Base-by-base conservation (phyloP, 2,888 invertebrate species). In the Eristalis tenax region DNA sequence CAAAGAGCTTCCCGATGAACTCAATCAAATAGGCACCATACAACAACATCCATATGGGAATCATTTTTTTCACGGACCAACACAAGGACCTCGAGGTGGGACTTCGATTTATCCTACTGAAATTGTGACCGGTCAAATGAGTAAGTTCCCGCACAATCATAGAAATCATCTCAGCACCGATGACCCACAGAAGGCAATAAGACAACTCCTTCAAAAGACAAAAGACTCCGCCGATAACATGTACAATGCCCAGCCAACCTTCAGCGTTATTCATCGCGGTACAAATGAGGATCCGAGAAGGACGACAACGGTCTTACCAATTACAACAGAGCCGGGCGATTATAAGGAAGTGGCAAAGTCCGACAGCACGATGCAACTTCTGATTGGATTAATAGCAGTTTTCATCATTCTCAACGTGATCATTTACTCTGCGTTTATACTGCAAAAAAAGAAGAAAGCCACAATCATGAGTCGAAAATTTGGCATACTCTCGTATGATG, bases 1-100 rank as follows among this genome's bases (percentile, higher is more conserved):
- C 89, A 95, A 97, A 75, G 95, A 95, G 57, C 94, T 98, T 66
- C 98, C 98, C 0, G 95, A 95, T 89, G 95, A 96, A 89, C 94
- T 96, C 90, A 95, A 95, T 90, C 94, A 91, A 91, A 93, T 92
- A 74, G 91, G 92, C 5, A 89, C 89, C 38, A 91, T 91, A 63
- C 93, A 92, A 77, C 90, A 91, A 77, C 92, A 91, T 38, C 91
- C 91, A 4, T 90, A 90, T 78, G 82, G 90, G 50, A 89, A 90
- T 68, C 78, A 82, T 0, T 85, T 84, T 43, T 43, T 83, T 4
- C 78, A 89, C 18, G 78, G 79, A 22, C 89, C 89, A 18, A 87
- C 90, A 65, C 89, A 90, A 84, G 89, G 89, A n/a, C 90, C 91
- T 26, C 92, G 92, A 2, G 91, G 90, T n/a, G 89, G 89, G 8